Evolutionary conservation across 2,113 vertebrate genomes (phyloP).

Genomic region (Bagarius yarrelli): DNA sequence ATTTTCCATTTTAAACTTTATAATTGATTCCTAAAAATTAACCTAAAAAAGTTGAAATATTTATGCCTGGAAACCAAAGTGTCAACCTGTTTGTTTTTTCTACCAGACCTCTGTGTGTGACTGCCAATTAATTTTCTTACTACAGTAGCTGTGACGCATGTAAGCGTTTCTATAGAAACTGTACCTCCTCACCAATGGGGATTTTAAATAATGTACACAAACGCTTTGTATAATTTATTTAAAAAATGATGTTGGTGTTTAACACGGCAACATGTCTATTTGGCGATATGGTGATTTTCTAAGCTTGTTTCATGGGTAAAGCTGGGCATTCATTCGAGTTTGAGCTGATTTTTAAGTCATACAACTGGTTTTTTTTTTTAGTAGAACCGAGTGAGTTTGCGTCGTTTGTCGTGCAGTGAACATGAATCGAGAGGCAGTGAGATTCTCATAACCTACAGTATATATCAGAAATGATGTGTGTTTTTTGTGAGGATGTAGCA

Average conservation of each 20-base stretch:
- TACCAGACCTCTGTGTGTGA: background rate
- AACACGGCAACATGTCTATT: background rate
- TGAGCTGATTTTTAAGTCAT: no score
- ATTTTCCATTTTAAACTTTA: background rate
- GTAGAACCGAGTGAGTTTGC: no score
- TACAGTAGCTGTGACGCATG: background rate
- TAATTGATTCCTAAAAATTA: background rate
- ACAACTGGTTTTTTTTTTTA: no score
- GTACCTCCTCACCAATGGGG: background rate
- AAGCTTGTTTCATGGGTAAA: no score
- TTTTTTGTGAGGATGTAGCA: no score
- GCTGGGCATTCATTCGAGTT: no score
- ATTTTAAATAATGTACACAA: background rate
- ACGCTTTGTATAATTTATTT: background rate
- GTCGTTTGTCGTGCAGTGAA: no score
- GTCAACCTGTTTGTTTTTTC: background rate
- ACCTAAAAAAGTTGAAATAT: background rate
- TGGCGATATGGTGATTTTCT: no score
- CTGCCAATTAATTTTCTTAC: background rate
- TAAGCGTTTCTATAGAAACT: no score
- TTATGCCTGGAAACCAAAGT: background rate
- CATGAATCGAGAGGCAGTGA: no score
- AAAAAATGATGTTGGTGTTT: background rate
- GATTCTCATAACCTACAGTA: no score
- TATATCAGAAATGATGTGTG: no score